These are phyloP conservation scores for Cyrtodaria siliqua DNA, from an alignment of 2,888 invertebrate genomes.

Conservation along the genomic window DNA sequence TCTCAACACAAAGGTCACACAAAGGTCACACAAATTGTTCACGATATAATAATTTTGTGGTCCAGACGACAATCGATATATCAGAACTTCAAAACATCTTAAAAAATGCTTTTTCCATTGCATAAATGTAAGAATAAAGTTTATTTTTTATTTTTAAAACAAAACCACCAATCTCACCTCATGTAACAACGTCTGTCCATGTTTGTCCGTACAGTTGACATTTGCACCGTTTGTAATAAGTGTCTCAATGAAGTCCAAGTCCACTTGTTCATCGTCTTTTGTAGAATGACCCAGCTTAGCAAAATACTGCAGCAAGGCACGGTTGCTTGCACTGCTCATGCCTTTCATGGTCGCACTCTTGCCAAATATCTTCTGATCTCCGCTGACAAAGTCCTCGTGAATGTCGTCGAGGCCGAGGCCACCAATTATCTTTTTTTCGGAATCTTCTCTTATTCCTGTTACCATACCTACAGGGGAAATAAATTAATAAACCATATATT, in stretches of 20 bases:
- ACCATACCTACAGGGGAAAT: not conserved
- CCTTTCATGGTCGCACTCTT: slow-evolving; percentile 8
- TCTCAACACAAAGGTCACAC: not conserved
- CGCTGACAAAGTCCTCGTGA: slow-evolving; percentile 60
- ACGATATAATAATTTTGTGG: no score
- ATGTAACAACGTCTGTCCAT: slow-evolving; percentile 84
- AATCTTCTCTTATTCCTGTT: slow-evolving; percentile 38
- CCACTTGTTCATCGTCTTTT: slow-evolving; percentile 75
- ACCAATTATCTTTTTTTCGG: slow-evolving; percentile 46
- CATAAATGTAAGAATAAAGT: no score
- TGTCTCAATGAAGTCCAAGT: slow-evolving; percentile 81
- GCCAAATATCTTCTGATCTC: slow-evolving; percentile 28
- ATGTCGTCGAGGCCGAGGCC: slow-evolving; percentile 74
- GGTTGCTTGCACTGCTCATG: slow-evolving; percentile 72
- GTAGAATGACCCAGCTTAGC: slow-evolving; percentile 77
- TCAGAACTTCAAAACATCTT: no score
- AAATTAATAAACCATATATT: not conserved
- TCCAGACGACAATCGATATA: no score
- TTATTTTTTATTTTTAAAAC: no score
- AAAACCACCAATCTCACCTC: slow-evolving; percentile 75
- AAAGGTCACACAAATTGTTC: not conserved
- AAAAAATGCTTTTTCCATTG: no score
- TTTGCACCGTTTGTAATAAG: slow-evolving; percentile 79
- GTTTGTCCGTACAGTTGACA: slow-evolving; percentile 82
- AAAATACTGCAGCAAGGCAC: slow-evolving; percentile 83